These are phyloP conservation scores for Harpagoxenus sublaevis DNA, from an alignment of 2,888 invertebrate species.

Conservation along the genomic window DNA sequence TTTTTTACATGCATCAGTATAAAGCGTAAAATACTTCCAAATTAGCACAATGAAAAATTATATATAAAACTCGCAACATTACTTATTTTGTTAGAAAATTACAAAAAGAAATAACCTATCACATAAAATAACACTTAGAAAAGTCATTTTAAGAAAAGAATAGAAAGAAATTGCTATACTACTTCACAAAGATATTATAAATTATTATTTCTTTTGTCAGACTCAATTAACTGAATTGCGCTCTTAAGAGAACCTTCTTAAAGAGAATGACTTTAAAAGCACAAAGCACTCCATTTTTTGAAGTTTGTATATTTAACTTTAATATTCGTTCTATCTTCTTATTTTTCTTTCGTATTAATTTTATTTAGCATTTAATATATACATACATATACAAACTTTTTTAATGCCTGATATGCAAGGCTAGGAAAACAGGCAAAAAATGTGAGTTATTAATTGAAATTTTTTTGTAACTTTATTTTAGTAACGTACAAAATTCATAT, in stretches of 20 bases:
- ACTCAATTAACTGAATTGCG: slow-evolving; percentile 26
- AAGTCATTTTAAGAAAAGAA: slow-evolving; percentile 9
- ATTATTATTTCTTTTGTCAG: slow-evolving; percentile 32
- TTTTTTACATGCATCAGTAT: neutral
- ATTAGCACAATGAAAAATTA: slow-evolving; percentile 11
- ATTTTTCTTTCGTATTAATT: neutral
- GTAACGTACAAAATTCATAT: neutral
- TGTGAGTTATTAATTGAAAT: neutral
- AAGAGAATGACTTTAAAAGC: slow-evolving; percentile 22
- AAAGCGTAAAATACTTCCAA: neutral
- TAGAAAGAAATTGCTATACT: neutral
- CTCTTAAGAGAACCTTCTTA: slow-evolving; percentile 13
- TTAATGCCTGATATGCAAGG: neutral
- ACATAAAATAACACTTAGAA: neutral
- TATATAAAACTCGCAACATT: neutral
- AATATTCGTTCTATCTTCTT: slow-evolving; percentile 3
- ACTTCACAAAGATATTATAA: slow-evolving; percentile 11
- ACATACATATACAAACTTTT: neutral
- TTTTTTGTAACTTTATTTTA: neutral
- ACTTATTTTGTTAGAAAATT: slow-evolving; percentile 20
- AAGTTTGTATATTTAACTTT: slow-evolving; percentile 23
- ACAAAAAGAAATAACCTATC: neutral
- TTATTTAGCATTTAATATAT: neutral
- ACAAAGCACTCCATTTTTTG: slow-evolving; percentile 22
- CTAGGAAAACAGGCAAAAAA: neutral